phyloP scores from a whole-genome alignment of 1,140 invertebrate species.

The Nephotettix cincticeps region DNA sequence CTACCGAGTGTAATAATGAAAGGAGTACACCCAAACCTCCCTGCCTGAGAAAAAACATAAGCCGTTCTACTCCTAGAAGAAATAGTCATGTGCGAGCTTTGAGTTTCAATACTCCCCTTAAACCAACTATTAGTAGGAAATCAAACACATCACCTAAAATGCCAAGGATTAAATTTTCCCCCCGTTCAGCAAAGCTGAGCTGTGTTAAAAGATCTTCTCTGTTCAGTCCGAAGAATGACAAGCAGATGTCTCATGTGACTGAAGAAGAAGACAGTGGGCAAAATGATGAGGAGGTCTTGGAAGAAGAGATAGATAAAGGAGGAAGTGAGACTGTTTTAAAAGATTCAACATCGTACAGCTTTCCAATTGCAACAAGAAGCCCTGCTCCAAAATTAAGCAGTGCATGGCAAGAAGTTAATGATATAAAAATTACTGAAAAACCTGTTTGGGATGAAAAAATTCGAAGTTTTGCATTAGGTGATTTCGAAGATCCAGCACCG shows the following conservation, averaged over 20 bases:
- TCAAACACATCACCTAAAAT: constrained; percentile 5
- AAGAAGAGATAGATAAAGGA: not conserved
- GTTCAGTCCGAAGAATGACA: not conserved
- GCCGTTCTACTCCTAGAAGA: not conserved
- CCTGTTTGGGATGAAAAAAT: constrained; percentile 9
- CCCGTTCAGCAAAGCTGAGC: not conserved
- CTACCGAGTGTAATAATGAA: not conserved
- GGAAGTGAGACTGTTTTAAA: not conserved
- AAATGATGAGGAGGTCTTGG: not conserved
- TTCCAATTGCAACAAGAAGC: constrained; percentile 5
- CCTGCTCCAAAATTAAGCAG: constrained; percentile 5
- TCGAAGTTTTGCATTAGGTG: not conserved
- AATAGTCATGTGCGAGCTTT: constrained; percentile 13
- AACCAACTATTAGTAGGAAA: not conserved
- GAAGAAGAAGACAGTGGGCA: constrained; percentile 13
- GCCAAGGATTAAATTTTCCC: not conserved
- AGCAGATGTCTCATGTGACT: not conserved
- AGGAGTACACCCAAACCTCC: not conserved
- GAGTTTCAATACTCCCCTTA: constrained; percentile 10
- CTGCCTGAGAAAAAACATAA: not conserved
- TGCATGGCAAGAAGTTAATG: constrained; percentile 4
- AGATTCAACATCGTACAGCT: not conserved
- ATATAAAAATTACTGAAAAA: not conserved
- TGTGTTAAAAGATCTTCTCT: not conserved
- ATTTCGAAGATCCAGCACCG: constrained; percentile 4